Evolutionary conservation across 1,140 invertebrate genomes (phyloP).

Genomic region (Harlomillsia oculata): DNA sequence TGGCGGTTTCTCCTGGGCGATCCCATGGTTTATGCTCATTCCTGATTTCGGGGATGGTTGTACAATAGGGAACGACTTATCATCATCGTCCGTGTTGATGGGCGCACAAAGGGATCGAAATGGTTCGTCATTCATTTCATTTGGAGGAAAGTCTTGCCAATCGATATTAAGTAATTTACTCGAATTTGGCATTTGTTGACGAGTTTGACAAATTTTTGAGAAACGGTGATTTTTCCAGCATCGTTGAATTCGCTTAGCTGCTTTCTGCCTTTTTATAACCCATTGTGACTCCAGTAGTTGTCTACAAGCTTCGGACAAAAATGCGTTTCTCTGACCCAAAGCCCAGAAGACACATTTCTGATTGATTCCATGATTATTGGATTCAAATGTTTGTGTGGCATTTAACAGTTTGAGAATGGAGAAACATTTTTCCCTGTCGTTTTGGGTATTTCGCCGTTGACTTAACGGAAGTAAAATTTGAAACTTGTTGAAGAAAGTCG

Average conservation of each 20-base stretch:
- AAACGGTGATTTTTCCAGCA: slow-evolving; percentile 70
- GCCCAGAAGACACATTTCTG: slow-evolving; percentile 66
- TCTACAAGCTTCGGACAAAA: slow-evolving; percentile 80
- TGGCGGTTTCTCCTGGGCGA: slow-evolving; percentile 51
- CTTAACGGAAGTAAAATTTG: slow-evolving; percentile 67
- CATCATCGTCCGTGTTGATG: too few species aligned
- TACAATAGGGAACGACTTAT: slow-evolving; percentile 32
- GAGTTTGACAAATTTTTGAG: slow-evolving; percentile 56
- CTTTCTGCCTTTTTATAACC: slow-evolving; percentile 60
- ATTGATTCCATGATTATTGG: slow-evolving; percentile 37
- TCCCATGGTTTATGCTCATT: slow-evolving; percentile 34
- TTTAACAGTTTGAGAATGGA: slow-evolving; percentile 57
- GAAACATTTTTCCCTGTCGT: slow-evolving; percentile 67
- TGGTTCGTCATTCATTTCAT: too few species aligned
- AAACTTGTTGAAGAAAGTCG: slow-evolving; percentile 81
- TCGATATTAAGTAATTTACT: slow-evolving; percentile 25
- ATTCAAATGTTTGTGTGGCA: slow-evolving; percentile 42
- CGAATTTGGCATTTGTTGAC: slow-evolving; percentile 43
- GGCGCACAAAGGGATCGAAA: too few species aligned
- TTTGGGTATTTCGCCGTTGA: slow-evolving; percentile 63
- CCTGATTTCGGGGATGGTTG: not conserved
- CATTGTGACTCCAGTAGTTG: slow-evolving; percentile 75
- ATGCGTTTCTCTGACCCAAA: slow-evolving; percentile 84
- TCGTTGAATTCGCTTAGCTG: slow-evolving; percentile 64
- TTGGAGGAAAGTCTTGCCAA: too few species aligned